phyloP scores from a whole-genome alignment of 2,797 vertebrate genomes.

The Periophthalmus magnuspinnatus region DNA sequence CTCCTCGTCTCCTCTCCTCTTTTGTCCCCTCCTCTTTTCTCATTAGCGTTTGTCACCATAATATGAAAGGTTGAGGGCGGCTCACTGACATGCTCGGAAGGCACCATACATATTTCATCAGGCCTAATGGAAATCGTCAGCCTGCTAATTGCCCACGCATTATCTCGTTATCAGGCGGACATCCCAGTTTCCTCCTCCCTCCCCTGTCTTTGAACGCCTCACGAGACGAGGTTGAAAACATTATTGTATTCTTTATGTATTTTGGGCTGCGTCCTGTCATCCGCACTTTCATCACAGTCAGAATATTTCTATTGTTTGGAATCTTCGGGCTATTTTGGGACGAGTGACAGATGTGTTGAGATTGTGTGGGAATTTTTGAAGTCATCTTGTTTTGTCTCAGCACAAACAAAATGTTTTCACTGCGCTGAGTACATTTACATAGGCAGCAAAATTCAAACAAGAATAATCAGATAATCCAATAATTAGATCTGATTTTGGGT shows the following conservation, averaged over 20 bases:
- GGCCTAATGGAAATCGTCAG: constrained; percentile 99
- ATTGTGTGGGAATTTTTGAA: not conserved
- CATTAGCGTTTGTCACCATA: constrained; percentile 94
- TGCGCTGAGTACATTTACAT: too few relatives aligned
- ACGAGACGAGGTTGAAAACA: constrained; percentile 28
- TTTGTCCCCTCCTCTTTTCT: constrained; percentile 65
- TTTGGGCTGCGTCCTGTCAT: constrained; percentile 45
- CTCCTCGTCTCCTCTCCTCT: constrained; percentile 12
- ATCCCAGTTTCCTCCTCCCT: constrained; percentile 46
- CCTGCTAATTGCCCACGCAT: constrained; percentile 95
- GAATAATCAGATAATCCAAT: too few relatives aligned
- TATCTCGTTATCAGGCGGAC: constrained; percentile 84
- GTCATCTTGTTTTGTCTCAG: not conserved
- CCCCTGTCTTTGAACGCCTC: constrained; percentile 29
- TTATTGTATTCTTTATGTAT: constrained; percentile 56
- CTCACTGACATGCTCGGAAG: constrained; percentile 92
- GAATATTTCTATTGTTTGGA: not conserved
- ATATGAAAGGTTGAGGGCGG: constrained; percentile 76
- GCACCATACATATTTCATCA: constrained; percentile 99
- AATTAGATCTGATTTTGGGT: too few relatives aligned
- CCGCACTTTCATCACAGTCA: constrained; percentile 28
- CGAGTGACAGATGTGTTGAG: not conserved
- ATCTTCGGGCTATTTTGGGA: not conserved
- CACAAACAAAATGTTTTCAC: not conserved
- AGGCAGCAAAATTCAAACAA: too few relatives aligned